Conservation (phyloP, 2,113 vertebrate genomes). For the Clarias gariepinus region DNA sequence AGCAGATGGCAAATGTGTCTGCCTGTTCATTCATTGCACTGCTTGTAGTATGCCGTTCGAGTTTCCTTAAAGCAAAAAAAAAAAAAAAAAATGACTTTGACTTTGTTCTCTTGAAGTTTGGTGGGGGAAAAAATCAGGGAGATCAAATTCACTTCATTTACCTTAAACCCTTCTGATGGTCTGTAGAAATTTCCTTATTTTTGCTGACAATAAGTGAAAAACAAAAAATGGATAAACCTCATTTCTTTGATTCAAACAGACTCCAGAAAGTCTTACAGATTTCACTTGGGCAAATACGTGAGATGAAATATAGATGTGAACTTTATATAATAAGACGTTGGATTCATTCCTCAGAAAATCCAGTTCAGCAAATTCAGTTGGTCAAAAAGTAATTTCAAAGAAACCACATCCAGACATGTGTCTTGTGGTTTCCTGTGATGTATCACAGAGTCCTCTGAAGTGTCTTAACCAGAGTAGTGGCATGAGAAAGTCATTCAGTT, state of each 20-base stretch:
- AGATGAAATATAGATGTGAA: conserved; percentile 10
- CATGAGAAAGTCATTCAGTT: not conserved
- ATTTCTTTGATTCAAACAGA: not conserved
- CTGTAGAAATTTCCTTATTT: not conserved
- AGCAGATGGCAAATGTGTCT: not conserved
- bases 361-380: conserved; percentile 6
- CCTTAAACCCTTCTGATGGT: no score
- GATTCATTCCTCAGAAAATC: not conserved
- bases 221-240: not conserved
- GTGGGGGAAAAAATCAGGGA: not conserved
- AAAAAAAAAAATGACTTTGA: not conserved
- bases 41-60: not conserved
- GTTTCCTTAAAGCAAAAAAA: not conserved
- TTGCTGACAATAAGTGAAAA: not conserved
- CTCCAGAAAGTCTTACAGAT: not conserved
- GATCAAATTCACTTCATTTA: no score
- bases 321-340: not conserved
- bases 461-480: not conserved
- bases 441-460: not conserved
- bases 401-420: conserved; percentile 3
- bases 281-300: not conserved
- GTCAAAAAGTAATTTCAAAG: conserved; percentile 17
- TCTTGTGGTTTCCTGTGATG: conserved; percentile 21
- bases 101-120: not conserved
- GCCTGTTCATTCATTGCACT: not conserved